Evolutionary conservation across 2,888 invertebrate genomes (phyloP).

Genomic region (Norana najaformis): DNA sequence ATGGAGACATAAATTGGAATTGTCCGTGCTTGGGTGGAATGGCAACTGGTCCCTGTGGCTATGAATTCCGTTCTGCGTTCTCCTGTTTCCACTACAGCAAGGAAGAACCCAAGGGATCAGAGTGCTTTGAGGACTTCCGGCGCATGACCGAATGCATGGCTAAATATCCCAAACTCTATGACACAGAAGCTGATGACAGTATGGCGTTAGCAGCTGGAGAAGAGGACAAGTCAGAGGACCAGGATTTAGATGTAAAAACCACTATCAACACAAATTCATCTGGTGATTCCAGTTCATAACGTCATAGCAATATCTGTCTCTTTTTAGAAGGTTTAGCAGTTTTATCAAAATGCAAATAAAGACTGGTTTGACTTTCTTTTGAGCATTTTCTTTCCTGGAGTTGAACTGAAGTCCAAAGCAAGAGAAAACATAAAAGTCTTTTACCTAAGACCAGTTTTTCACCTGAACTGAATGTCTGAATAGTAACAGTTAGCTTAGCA

Average conservation of each 20-base stretch:
- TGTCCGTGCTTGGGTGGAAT: conserved; percentile 97
- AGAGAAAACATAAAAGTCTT: not conserved
- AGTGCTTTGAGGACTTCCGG: conserved; percentile 87
- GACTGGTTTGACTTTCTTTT: not conserved
- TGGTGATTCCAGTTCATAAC: not conserved
- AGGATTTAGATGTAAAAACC: not conserved
- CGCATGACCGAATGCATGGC: conserved; percentile 89
- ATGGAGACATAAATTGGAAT: conserved; percentile 92
- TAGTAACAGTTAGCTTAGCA: too few relatives aligned
- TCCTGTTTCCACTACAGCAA: conserved; percentile 83
- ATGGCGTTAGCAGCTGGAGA: not conserved
- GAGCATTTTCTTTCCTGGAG: not conserved
- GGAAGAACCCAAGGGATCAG: conserved; percentile 87
- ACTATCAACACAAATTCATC: not conserved
- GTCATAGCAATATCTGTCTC: not conserved
- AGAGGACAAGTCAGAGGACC: conserved; percentile 4
- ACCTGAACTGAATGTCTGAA: not conserved
- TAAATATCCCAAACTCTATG: conserved; percentile 65
- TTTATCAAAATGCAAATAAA: not conserved
- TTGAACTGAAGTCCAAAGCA: not conserved
- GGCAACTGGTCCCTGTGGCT: conserved; percentile 93
- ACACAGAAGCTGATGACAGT: conserved; percentile 29
- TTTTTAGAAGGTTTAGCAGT: not conserved
- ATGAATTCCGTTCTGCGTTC: conserved; percentile 89
- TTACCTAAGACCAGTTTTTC: not conserved